Evolutionary conservation across 2,113 vertebrate species (phyloP).

Genomic region (Nerophis ophidion): DNA sequence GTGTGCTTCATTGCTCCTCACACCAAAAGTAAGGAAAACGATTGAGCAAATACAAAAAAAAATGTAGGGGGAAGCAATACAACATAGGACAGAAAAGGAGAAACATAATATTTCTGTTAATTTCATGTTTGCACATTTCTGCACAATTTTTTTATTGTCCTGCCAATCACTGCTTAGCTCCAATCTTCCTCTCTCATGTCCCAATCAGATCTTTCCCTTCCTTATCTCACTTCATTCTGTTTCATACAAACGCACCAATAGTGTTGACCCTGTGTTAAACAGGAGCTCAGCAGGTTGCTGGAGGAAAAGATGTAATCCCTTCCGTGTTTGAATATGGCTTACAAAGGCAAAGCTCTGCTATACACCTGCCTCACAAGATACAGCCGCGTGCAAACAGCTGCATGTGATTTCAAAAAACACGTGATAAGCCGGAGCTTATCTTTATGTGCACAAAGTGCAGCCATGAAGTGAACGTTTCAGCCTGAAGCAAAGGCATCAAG

Average conservation of each 20-base stretch:
- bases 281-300: constrained; percentile 13
- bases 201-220: constrained; percentile 26
- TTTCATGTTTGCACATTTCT: neutral
- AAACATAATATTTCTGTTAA: neutral
- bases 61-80: too few relatives aligned
- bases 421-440: constrained; percentile 26
- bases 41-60: too few relatives aligned
- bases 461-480: constrained; percentile 1
- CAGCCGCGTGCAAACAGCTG: constrained; percentile 40
- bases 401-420: constrained; percentile 13
- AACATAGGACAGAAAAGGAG: too few relatives aligned
- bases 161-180: constrained; percentile 25
- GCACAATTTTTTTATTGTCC: constrained; percentile 2
- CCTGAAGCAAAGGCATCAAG: constrained; percentile 1
- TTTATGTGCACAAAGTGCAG: constrained; percentile 27
- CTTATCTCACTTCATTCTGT: constrained; percentile 42
- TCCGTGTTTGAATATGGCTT: constrained; percentile 52
- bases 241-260: constrained; percentile 25
- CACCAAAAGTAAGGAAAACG: too few relatives aligned
- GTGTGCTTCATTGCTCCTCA: too few relatives aligned
- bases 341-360: constrained; percentile 38
- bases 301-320: constrained; percentile 55
- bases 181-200: constrained; percentile 17
- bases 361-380: constrained; percentile 38
- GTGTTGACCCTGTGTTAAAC: constrained; percentile 40